Base-by-base conservation (phyloP, 2,888 invertebrate species). In the Lamellibrachia columna region DNA sequence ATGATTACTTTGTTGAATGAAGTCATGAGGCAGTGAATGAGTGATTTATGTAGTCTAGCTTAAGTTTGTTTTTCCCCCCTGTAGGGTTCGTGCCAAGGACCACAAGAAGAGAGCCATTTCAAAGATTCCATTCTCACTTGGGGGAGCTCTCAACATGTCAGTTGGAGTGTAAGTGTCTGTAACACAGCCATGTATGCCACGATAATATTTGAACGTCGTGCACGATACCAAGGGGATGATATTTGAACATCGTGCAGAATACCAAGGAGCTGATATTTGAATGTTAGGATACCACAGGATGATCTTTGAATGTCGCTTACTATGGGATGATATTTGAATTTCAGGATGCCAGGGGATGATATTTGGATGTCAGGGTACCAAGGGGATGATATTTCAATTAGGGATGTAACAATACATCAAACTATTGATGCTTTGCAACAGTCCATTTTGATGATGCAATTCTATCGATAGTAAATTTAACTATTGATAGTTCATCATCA, bases 21-120 rank as follows among this genome's bases (percentile, higher is more conserved):
- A 22, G 40, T 40, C 40, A 40, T 40, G 40, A 40, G 40, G 75
- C 75, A 22, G 75, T 22, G 75, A 22, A 75, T 75, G 11, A 75
- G 3, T 11, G 6, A 75, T 75, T 75, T 6, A 75, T 75, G 22
- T 22, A 75, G 15, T 75, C 15, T 15, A 75, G n/a, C n/a, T 6
- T 15, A 75, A 15, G n/a, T 22, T 22, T 52, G 58, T 90, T 4
- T 92, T 53, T 9, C n/a, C n/a, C 94, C 94, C 60, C 94, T 96
- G 96, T 94, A 96, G 97, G 90, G 97, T 98, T 94, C 96, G 97
- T 93, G 97, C 97, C 91, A 97, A 97, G 95, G 97, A 97, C 94
- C 97, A 97, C 95, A 97, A 97, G 92, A 97, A 97, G 94, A 96
- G 98, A 93, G 97, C 97, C 53, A 95, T 97, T 91, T 97, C 97